phyloP scores from a whole-genome alignment of 2,113 vertebrate species.

The Eptesicus fuscus region DNA sequence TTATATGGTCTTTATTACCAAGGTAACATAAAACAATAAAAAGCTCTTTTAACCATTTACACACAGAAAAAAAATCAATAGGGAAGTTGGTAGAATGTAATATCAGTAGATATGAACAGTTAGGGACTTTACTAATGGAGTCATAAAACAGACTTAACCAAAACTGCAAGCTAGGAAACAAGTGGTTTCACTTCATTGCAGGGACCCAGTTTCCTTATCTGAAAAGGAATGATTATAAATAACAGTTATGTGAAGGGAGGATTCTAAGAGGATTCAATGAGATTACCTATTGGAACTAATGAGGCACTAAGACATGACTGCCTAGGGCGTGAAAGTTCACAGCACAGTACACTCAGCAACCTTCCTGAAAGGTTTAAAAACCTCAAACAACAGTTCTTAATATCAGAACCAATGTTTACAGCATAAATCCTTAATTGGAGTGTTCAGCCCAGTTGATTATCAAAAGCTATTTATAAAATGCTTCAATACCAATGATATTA shows the following conservation, averaged over 20 bases:
- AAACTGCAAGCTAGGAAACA: background rate
- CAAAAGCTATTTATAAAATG: constrained; percentile 58
- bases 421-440: constrained; percentile 31
- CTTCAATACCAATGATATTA: constrained; percentile 62
- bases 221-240: constrained; percentile 29
- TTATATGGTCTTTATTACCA: constrained; percentile 43
- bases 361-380: constrained; percentile 30
- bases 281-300: background rate
- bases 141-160: constrained; percentile 50
- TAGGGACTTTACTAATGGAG: background rate
- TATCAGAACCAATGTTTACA: constrained; percentile 36
- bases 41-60: constrained; percentile 35
- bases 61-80: constrained; percentile 27
- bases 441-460: constrained; percentile 31
- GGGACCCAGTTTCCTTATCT: background rate
- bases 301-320: background rate
- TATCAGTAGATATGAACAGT: background rate
- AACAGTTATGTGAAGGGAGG: background rate
- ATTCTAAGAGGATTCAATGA: background rate
- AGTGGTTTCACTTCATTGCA: background rate
- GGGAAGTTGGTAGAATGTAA: background rate
- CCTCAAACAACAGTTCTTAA: constrained; percentile 41
- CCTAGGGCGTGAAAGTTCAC: background rate
- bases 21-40: constrained; percentile 5
- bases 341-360: background rate